A percentile compares a stretch with the other conserved stretches of the same genome.
Conservation (phyloP, 2,797 vertebrate species). For the Anguilla anguilla region DNA sequence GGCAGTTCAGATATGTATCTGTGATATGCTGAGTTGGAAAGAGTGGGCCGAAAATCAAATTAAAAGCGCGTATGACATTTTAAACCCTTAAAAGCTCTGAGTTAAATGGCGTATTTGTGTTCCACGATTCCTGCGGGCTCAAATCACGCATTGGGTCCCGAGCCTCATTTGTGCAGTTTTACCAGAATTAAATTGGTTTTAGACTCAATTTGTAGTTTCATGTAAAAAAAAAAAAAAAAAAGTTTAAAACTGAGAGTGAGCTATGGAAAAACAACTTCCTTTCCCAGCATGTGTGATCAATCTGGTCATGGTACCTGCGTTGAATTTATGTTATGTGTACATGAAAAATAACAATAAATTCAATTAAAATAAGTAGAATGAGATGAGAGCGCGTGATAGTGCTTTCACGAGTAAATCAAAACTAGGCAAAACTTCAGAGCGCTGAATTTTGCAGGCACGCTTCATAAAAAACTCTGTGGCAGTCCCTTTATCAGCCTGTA, state of each 20-base stretch:
- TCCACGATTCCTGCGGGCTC: background rate
- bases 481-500: background rate
- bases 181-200: slow-evolving; percentile 1
- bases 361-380: background rate
- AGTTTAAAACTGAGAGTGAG: background rate
- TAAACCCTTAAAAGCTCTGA: slow-evolving; percentile 12
- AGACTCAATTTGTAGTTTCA: slow-evolving; percentile 14
- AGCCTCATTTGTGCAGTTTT: background rate
- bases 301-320: background rate
- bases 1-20: slow-evolving; percentile 13
- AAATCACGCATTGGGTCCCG: background rate
- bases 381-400: background rate
- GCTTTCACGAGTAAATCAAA: background rate
- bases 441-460: background rate
- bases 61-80: background rate
- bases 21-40: slow-evolving; percentile 4
- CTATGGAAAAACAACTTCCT: background rate
- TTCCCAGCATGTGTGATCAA: background rate
- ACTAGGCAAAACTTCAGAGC: background rate
- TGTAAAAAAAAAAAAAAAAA: background rate
- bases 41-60: background rate
- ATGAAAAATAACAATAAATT: background rate
- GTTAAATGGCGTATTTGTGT: slow-evolving; percentile 14
- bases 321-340: background rate
- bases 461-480: background rate